A percentile compares a stretch with the other conserved stretches of the same genome.
Evolutionary conservation across 2,113 vertebrate genomes (phyloP).

Genomic region (Geococcyx californianus): DNA sequence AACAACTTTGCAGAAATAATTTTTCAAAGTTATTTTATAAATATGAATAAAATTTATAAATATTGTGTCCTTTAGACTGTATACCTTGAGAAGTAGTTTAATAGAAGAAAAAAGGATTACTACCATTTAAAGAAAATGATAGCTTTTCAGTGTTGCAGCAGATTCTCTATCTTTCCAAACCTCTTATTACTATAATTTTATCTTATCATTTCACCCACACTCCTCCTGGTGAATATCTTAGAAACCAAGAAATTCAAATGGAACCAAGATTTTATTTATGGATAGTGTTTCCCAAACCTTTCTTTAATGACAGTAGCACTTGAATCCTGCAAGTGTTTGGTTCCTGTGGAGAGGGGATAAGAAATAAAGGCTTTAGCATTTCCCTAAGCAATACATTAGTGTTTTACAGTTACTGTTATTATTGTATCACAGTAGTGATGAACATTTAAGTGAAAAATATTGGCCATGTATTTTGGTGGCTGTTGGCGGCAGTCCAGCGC

Average conservation of each 20-base stretch:
- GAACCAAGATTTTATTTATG: neutral
- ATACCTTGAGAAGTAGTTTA: constrained; percentile 36
- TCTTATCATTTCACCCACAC: neutral
- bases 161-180: constrained; percentile 18
- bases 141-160: constrained; percentile 22
- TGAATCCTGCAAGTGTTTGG: neutral
- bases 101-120: constrained; percentile 15
- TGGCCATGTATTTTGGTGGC: neutral
- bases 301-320: neutral
- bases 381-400: neutral
- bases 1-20: neutral
- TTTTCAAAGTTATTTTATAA: constrained; percentile 10
- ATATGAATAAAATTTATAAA: neutral
- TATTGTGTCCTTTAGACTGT: neutral
- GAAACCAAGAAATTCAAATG: neutral
- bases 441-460: neutral
- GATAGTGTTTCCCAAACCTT: neutral
- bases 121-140: constrained; percentile 50
- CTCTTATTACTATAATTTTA: constrained; percentile 30
- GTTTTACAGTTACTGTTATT: neutral
- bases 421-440: neutral
- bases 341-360: neutral
- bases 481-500: neutral
- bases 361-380: neutral
- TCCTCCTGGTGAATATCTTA: neutral